Evolutionary conservation across 2,797 vertebrate species (phyloP).

Genomic region (Mormyrops boulengeri): DNA sequence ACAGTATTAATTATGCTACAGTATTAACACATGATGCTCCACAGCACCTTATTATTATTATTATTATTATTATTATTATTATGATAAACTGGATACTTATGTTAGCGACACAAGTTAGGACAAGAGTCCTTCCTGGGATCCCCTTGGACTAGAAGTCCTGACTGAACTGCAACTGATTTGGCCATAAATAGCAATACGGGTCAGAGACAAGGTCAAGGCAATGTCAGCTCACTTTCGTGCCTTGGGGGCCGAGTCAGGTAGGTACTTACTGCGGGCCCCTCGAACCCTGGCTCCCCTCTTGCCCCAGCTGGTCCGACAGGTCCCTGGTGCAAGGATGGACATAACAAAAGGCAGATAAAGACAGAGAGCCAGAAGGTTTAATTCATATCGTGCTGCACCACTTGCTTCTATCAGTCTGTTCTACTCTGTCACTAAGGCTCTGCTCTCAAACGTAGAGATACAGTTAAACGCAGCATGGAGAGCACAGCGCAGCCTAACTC

Average conservation of each 20-base stretch:
- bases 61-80: not conserved
- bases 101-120: not conserved
- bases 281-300: slow-evolving; percentile 68
- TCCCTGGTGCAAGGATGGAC: slow-evolving; percentile 54
- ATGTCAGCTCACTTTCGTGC: not conserved
- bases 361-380: not conserved
- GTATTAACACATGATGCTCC: not conserved
- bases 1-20: not conserved
- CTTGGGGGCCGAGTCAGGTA: not conserved
- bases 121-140: not conserved
- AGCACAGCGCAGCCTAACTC: not conserved
- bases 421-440: not conserved
- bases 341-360: not conserved
- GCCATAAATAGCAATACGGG: not conserved
- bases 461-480: not conserved
- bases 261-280: slow-evolving; percentile 72
- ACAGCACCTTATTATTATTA: not conserved
- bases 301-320: slow-evolving; percentile 52
- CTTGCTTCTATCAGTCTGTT: not conserved
- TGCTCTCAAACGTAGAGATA: not conserved
- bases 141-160: not conserved
- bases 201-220: not conserved
- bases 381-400: not conserved
- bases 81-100: not conserved
- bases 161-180: not conserved